Conservation (phyloP, 1,140 invertebrate genomes). For the Solenopsis fugax region DNA sequence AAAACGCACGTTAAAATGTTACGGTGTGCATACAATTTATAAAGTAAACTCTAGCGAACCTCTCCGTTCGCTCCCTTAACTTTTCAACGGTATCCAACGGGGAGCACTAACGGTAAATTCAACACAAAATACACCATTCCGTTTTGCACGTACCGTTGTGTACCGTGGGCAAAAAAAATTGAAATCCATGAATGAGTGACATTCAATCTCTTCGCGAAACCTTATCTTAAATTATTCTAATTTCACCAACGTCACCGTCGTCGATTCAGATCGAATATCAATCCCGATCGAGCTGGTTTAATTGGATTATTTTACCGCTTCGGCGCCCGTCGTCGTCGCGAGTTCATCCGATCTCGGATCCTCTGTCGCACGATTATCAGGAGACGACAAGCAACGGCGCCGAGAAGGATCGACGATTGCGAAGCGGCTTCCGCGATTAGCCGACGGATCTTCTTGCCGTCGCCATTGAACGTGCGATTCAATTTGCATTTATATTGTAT, state of each 20-base stretch:
- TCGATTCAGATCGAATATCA: neutral
- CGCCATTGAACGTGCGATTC: constrained; percentile 63
- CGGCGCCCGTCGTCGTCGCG: neutral
- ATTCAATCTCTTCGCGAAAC: neutral
- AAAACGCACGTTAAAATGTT: neutral
- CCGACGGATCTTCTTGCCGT: constrained; percentile 41
- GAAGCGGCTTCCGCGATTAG: constrained; percentile 44
- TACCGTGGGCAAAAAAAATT: neutral
- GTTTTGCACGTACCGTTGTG: neutral
- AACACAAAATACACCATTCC: neutral
- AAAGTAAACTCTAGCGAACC: neutral
- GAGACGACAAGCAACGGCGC: neutral
- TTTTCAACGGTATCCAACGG: neutral
- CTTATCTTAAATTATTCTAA: constrained; percentile 7
- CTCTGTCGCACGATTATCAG: constrained; percentile 8
- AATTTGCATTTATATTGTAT: constrained; percentile 83
- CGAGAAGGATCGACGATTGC: neutral
- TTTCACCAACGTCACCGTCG: neutral
- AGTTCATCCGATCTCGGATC: constrained; percentile 19
- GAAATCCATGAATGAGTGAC: neutral
- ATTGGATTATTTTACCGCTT: constrained; percentile 25
- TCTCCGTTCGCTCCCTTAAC: neutral
- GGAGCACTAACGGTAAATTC: neutral
- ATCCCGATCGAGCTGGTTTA: neutral
- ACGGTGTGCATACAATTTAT: neutral